Conservation (phyloP, 2,888 invertebrate genomes). For the Andrena bucephala region DNA sequence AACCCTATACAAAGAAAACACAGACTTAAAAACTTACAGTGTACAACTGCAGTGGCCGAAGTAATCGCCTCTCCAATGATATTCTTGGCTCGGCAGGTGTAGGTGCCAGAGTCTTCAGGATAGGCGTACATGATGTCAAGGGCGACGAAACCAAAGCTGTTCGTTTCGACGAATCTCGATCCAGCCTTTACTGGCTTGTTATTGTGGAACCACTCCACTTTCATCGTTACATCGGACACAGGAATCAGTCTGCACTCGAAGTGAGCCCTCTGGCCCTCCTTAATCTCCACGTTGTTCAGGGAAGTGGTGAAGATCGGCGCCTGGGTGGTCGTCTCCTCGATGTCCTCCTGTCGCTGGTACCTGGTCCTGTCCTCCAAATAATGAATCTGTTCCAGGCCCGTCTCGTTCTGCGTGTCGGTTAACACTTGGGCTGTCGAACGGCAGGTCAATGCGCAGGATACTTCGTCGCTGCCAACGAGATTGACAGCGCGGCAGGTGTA, state of each 20-base stretch:
- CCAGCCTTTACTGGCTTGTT: constrained; percentile 96
- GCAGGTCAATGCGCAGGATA: constrained; percentile 90
- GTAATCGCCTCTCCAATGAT: constrained; percentile 97
- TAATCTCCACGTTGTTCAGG: constrained; percentile 95
- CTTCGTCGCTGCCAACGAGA: constrained; percentile 95
- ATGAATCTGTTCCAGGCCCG: constrained; percentile 95
- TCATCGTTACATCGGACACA: constrained; percentile 96
- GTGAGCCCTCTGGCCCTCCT: constrained; percentile 97
- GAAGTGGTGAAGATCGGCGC: constrained; percentile 97
- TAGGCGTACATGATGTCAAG: constrained; percentile 97
- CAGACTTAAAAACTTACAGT: constrained; percentile 87
- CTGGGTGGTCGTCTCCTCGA: constrained; percentile 94
- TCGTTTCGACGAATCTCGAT: constrained; percentile 97
- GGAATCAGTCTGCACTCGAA: constrained; percentile 97
- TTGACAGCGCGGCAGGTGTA: constrained; percentile 98
- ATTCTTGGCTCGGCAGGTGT: constrained; percentile 97
- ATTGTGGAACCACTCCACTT: constrained; percentile 98
- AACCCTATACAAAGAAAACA: background rate
- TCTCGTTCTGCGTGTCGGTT: constrained; percentile 94
- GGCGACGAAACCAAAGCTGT: constrained; percentile 99
- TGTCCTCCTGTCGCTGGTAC: constrained; percentile 90
- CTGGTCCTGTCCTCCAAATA: constrained; percentile 94
- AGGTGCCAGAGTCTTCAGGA: constrained; percentile 98
- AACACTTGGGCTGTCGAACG: constrained; percentile 93
- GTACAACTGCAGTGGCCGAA: constrained; percentile 93